Percentiles rank a stretch among this genome's conserved stretches.
Evolutionary conservation across 1,140 invertebrate genomes (phyloP).

Genomic region (Metopolophium dirhodum): DNA sequence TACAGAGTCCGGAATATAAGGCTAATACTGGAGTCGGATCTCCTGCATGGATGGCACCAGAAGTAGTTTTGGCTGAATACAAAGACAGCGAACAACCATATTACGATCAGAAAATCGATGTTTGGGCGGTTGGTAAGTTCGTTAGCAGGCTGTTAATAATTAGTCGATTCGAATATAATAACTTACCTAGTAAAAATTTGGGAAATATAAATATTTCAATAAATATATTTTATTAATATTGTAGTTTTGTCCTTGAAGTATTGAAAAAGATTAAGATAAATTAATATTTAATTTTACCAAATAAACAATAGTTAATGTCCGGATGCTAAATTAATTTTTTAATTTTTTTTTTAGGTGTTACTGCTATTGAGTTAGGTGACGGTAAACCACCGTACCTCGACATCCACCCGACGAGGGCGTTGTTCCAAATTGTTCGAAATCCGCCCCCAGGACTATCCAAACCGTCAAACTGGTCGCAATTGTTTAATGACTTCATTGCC

Average conservation of each 20-base stretch:
- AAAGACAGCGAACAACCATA: slow-evolving; percentile 63
- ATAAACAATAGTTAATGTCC: not conserved
- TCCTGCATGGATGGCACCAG: slow-evolving; percentile 91
- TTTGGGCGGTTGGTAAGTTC: slow-evolving; percentile 84
- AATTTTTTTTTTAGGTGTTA: slow-evolving; percentile 68
- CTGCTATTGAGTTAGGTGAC: slow-evolving; percentile 89
- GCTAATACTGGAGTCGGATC: slow-evolving; percentile 80
- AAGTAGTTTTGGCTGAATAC: slow-evolving; percentile 70
- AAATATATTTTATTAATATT: not conserved
- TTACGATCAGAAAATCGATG: slow-evolving; percentile 80
- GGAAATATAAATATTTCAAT: not conserved
- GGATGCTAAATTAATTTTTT: not conserved
- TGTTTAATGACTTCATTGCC: slow-evolving; percentile 81
- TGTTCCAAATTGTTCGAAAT: slow-evolving; percentile 87
- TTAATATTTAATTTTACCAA: not conserved
- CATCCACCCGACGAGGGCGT: slow-evolving; percentile 83
- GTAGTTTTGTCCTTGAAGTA: not conserved
- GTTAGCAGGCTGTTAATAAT: not conserved
- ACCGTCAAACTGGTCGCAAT: slow-evolving; percentile 79
- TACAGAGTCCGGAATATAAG: slow-evolving; percentile 75
- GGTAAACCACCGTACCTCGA: slow-evolving; percentile 83
- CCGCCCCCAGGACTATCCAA: slow-evolving; percentile 80
- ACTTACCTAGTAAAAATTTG: not conserved
- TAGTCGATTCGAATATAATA: not conserved
- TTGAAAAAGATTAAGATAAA: not conserved